Conservation (phyloP, 2,888 invertebrate genomes). For the Sthenelais limicola region DNA sequence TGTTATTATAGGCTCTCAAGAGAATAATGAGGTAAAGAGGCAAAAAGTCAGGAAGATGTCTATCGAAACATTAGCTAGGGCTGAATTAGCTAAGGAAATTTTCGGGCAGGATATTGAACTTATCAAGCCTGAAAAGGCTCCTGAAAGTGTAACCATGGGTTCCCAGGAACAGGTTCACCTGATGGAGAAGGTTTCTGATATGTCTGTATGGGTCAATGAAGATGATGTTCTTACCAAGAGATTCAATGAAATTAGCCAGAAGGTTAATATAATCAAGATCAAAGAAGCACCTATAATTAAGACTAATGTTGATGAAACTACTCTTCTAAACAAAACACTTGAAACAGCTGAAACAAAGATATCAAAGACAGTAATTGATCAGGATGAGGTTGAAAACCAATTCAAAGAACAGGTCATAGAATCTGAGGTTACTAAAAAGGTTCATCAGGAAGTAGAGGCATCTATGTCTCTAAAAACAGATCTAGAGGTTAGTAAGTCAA, state of each 20-base stretch:
- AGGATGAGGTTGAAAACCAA: not conserved
- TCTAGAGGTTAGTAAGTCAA: not conserved
- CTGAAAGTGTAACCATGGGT: not conserved
- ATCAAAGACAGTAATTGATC: not conserved
- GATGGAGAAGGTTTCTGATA: slow-evolving; percentile 3
- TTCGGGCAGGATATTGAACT: not conserved
- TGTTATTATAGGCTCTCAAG: no score
- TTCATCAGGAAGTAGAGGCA: not conserved
- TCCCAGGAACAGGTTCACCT: not conserved
- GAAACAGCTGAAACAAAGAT: not conserved
- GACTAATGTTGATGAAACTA: not conserved
- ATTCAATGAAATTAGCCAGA: not conserved
- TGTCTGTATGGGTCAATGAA: slow-evolving; percentile 16
- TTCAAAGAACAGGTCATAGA: slow-evolving; percentile 1
- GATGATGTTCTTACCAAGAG: not conserved
- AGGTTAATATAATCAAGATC: slow-evolving; percentile 7
- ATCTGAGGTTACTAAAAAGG: slow-evolving; percentile 8
- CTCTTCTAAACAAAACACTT: not conserved
- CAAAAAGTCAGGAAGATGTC: no score
- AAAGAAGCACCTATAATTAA: slow-evolving; percentile 13
- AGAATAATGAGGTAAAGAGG: no score
- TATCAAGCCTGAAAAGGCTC: not conserved
- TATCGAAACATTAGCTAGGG: no score
- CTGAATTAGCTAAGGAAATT: no score
- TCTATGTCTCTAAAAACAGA: not conserved